These are phyloP conservation scores for Rhaphigaster nebulosa DNA, from an alignment of 2,888 invertebrate genomes.

Conservation along the genomic window DNA sequence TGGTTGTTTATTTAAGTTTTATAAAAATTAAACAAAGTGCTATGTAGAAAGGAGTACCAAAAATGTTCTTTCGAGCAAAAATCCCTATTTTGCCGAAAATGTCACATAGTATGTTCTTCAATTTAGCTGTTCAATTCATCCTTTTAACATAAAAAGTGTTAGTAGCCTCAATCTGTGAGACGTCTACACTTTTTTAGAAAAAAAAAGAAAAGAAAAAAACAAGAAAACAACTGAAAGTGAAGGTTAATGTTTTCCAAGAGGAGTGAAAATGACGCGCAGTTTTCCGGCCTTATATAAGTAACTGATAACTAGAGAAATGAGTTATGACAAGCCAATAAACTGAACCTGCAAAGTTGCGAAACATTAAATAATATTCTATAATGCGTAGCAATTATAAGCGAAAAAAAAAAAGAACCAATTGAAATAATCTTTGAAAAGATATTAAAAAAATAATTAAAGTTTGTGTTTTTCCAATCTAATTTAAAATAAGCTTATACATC, in stretches of 20 bases:
- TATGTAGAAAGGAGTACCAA: too few species aligned
- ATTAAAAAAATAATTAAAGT: too few species aligned
- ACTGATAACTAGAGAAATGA: not conserved
- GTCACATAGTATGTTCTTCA: too few species aligned
- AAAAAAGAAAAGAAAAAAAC: not conserved
- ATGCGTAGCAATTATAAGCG: not conserved
- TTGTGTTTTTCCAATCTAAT: too few species aligned
- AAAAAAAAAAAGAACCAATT: not conserved
- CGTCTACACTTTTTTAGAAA: not conserved
- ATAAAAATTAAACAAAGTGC: too few species aligned
- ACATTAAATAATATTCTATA: not conserved
- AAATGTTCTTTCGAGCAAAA: too few species aligned
- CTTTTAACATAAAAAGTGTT: not conserved
- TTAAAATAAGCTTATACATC: not conserved
- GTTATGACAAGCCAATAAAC: not conserved
- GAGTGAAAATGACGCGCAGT: not conserved
- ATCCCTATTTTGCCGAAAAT: too few species aligned
- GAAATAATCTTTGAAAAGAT: too few species aligned
- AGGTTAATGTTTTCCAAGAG: not conserved
- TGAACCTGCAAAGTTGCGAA: not conserved
- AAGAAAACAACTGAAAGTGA: not conserved
- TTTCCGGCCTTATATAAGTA: constrained; percentile 36
- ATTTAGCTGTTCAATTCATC: too few species aligned
- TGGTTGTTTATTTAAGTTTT: too few species aligned
- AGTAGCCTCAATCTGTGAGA: not conserved